phyloP scores from a whole-genome alignment of 2,888 invertebrate genomes.

The Dorcus parallelipipedus region DNA sequence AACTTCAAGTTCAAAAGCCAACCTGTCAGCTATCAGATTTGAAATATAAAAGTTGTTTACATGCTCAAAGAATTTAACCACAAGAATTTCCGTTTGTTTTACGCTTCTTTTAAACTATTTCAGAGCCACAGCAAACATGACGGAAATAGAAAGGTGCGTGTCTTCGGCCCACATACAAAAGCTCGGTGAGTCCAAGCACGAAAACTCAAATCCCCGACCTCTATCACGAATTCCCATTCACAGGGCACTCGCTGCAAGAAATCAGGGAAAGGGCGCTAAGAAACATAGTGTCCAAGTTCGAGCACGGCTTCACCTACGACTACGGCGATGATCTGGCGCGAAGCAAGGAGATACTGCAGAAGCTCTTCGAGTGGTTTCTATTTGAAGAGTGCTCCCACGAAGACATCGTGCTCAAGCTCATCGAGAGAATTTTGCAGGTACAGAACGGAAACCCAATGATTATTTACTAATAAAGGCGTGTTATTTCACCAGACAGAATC shows the following conservation, averaged over 20 bases:
- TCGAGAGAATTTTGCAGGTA: conserved; percentile 55
- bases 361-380: conserved; percentile 62
- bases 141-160: conserved; percentile 31
- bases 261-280: conserved; percentile 46
- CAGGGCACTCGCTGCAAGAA: conserved; percentile 47
- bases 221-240: conserved; percentile 12
- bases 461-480: conserved; percentile 4
- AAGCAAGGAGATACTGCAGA: conserved; percentile 57
- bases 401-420: conserved; percentile 56
- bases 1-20: too few relatives aligned
- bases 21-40: too few relatives aligned
- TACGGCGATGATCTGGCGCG: conserved; percentile 54
- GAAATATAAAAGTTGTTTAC: too few relatives aligned
- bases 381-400: conserved; percentile 54
- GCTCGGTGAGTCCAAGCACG: conserved; percentile 33
- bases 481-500: conserved; percentile 54
- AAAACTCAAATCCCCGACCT: conserved; percentile 3
- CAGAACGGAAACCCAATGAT: background rate
- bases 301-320: conserved; percentile 59
- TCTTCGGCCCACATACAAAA: conserved; percentile 41
- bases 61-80: too few relatives aligned
- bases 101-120: background rate
- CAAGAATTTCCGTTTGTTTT: background rate
- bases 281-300: conserved; percentile 57
- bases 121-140: conserved; percentile 4